A percentile compares a stretch with the other conserved stretches of the same genome.
These are phyloP conservation scores for Euura lappo DNA, from an alignment of 1,140 invertebrate species.

Conservation along the genomic window DNA sequence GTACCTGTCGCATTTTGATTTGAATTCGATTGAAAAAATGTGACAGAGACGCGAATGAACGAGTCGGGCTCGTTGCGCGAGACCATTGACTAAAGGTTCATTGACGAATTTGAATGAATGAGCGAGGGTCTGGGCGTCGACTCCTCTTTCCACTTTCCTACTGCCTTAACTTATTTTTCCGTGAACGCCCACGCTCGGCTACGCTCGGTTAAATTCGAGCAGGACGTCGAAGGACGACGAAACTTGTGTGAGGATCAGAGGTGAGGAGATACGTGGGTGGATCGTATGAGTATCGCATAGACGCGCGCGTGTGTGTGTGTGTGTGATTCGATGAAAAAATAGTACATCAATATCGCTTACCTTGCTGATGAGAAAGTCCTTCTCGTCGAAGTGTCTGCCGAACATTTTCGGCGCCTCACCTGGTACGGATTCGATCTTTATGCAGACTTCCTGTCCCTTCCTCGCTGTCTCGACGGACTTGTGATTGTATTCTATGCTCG, in stretches of 20 bases:
- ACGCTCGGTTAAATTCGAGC: not conserved
- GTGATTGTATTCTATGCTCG: conserved; percentile 91
- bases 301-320: too few species aligned
- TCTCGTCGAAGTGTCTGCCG: conserved; percentile 97
- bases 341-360: conserved; percentile 60
- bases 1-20: too few species aligned
- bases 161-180: not conserved
- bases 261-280: too few species aligned
- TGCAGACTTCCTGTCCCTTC: conserved; percentile 97
- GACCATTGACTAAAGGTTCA: not conserved
- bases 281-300: too few species aligned
- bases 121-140: not conserved
- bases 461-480: conserved; percentile 91
- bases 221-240: not conserved
- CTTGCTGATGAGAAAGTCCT: conserved; percentile 94
- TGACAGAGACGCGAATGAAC: too few species aligned
- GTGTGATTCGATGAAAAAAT: too few species aligned
- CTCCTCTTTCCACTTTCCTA: not conserved
- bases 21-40: too few species aligned
- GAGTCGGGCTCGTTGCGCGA: not conserved
- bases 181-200: conserved; percentile 2
- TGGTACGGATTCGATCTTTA: conserved; percentile 96
- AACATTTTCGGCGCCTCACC: conserved; percentile 98
- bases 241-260: too few species aligned
- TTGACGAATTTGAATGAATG: conserved; percentile 5